Conservation (phyloP, 1,140 invertebrate species). For the Drosophila takahashii region DNA sequence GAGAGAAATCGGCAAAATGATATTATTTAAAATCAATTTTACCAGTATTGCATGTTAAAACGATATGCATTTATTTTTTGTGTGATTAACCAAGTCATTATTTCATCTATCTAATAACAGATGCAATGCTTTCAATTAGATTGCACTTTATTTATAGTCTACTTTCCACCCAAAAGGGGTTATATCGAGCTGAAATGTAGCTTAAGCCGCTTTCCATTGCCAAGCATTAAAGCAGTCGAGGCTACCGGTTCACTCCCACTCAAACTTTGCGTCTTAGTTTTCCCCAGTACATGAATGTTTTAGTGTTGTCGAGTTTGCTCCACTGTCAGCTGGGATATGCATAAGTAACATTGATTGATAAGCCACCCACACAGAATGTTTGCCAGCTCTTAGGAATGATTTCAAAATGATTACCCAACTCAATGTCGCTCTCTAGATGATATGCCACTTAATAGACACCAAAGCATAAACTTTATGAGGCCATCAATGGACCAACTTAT, state of each 20-base stretch:
- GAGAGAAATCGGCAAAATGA: no score
- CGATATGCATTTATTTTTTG: no score
- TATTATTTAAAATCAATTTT: constrained; percentile 1
- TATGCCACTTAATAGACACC: constrained; percentile 2
- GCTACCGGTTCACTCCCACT: constrained; percentile 4
- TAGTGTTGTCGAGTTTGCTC: constrained; percentile 8
- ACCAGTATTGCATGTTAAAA: neutral
- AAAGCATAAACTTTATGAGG: neutral
- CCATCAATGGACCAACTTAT: constrained; percentile 36
- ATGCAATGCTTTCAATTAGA: neutral
- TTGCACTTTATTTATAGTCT: constrained; percentile 19
- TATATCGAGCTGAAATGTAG: neutral
- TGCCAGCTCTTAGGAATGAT: constrained; percentile 11
- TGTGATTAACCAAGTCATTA: no score
- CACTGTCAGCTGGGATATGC: constrained; percentile 30
- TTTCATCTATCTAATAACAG: neutral
- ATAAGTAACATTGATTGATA: constrained; percentile 69
- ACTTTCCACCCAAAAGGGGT: constrained; percentile 6
- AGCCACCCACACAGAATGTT: constrained; percentile 30
- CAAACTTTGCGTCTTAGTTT: neutral
- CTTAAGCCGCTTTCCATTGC: constrained; percentile 3
- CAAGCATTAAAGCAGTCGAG: constrained; percentile 3
- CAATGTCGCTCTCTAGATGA: constrained; percentile 17
- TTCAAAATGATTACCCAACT: constrained; percentile 39
- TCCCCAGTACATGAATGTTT: constrained; percentile 20